Conservation (phyloP, 2,797 vertebrate genomes). For the Poecilia picta region DNA sequence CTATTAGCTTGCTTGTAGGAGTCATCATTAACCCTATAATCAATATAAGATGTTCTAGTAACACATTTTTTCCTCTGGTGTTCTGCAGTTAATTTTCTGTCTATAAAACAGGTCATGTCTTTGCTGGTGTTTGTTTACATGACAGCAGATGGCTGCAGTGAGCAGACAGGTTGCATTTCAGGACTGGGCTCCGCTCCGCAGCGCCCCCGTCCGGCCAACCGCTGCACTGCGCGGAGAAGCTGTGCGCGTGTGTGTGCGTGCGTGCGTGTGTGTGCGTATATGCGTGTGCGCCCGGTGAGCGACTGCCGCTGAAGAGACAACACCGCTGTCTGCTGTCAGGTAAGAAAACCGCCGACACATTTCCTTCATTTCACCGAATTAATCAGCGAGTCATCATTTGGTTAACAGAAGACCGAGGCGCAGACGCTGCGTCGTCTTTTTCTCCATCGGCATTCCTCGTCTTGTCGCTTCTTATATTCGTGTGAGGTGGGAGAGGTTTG, state of each 20-base stretch:
- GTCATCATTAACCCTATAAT: background rate
- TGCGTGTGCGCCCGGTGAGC: slow-evolving; percentile 68
- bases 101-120: background rate
- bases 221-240: slow-evolving; percentile 57
- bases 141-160: slow-evolving; percentile 5
- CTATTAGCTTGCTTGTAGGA: background rate
- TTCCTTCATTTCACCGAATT: background rate
- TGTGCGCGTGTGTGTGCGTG: background rate
- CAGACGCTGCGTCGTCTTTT: slow-evolving; percentile 30
- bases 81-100: background rate
- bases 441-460: slow-evolving; percentile 62
- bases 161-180: slow-evolving; percentile 57
- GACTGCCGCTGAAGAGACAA: slow-evolving; percentile 82
- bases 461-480: slow-evolving; percentile 59
- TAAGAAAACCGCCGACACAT: slow-evolving; percentile 60
- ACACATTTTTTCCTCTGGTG: background rate
- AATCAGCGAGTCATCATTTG: background rate
- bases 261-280: background rate
- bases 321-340: slow-evolving; percentile 79
- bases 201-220: slow-evolving; percentile 68
- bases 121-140: slow-evolving; percentile 19
- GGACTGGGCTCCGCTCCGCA: slow-evolving; percentile 41
- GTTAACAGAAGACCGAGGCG: background rate
- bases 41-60: background rate
- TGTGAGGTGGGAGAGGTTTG: slow-evolving; percentile 74